A percentile compares a stretch with the other conserved stretches of the same genome.
These are phyloP conservation scores for Deilephila elpenor DNA, from an alignment of 2,888 invertebrate species.

Conservation along the genomic window DNA sequence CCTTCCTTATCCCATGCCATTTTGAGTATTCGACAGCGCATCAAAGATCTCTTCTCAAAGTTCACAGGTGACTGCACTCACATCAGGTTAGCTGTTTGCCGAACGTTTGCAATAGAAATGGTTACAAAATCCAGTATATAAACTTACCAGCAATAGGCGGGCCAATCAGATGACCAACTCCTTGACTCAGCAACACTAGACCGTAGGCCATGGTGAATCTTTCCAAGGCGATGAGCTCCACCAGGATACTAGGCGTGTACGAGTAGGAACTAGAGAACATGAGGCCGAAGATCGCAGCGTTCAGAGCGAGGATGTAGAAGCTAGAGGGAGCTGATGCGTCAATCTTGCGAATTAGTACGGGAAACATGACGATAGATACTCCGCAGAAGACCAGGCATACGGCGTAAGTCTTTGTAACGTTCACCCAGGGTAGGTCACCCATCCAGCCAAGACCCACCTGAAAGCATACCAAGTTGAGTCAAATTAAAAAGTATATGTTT, in stretches of 20 bases:
- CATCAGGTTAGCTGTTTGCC: no score
- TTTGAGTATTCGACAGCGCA: no score
- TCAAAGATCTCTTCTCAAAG: no score
- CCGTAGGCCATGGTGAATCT: conserved; percentile 97
- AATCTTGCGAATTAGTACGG: conserved; percentile 75
- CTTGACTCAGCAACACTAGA: conserved; percentile 94
- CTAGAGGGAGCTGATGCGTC: conserved; percentile 68
- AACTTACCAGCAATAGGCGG: conserved; percentile 95
- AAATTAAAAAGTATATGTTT: background rate
- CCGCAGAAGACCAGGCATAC: conserved; percentile 89
- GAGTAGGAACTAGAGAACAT: conserved; percentile 96
- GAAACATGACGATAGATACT: conserved; percentile 85
- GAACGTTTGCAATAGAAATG: background rate
- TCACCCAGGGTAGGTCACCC: conserved; percentile 94
- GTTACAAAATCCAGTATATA: background rate
- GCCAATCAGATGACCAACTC: conserved; percentile 95
- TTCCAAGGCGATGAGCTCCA: conserved; percentile 94
- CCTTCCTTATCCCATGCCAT: no score
- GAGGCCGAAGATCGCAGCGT: conserved; percentile 91
- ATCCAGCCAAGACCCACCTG: conserved; percentile 94
- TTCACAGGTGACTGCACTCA: no score
- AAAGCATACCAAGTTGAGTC: background rate
- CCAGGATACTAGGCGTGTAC: conserved; percentile 95
- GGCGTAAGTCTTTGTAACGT: conserved; percentile 93
- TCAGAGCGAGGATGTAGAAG: conserved; percentile 79